Evolutionary conservation across 2,797 vertebrate genomes (phyloP).

Genomic region (Arrhamphus sclerolepis): DNA sequence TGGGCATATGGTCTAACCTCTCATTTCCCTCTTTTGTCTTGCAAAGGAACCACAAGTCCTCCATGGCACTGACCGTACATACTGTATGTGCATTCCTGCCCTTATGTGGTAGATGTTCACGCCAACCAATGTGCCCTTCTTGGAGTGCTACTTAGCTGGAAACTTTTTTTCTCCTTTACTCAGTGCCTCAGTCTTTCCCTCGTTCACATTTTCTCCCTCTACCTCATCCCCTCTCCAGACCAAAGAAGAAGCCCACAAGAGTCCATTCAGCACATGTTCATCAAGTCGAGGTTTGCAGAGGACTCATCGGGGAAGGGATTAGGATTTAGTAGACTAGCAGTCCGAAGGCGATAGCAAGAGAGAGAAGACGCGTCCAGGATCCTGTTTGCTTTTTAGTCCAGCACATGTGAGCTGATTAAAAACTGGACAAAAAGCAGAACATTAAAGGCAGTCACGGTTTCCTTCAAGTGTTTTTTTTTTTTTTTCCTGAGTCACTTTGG

Average conservation of each 20-base stretch:
- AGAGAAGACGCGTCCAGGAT: constrained; percentile 34
- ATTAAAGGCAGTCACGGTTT: constrained; percentile 51
- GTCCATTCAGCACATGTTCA: constrained; percentile 59
- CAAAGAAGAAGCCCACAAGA: constrained; percentile 40
- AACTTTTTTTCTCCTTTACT: constrained; percentile 19
- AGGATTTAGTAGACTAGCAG: constrained; percentile 58
- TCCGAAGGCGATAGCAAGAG: constrained; percentile 42
- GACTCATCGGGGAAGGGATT: constrained; percentile 65
- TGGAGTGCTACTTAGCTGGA: constrained; percentile 32
- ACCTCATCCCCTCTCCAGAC: constrained; percentile 34
- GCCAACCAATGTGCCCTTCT: constrained; percentile 33
- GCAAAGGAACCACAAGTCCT: constrained; percentile 52
- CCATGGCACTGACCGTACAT: constrained; percentile 27
- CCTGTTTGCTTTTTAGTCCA: constrained; percentile 54
- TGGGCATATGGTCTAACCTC: constrained; percentile 61
- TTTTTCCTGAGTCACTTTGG: constrained; percentile 57
- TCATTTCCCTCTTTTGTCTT: constrained; percentile 49
- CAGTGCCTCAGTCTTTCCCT: constrained; percentile 26
- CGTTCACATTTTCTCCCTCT: constrained; percentile 26
- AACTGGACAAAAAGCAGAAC: constrained; percentile 23
- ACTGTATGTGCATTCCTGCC: constrained; percentile 25
- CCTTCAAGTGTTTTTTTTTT: constrained; percentile 49
- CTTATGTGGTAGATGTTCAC: constrained; percentile 19
- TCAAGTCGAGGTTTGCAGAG: constrained; percentile 62
- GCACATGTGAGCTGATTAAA: constrained; percentile 64